A percentile compares a stretch with the other conserved stretches of the same genome.
phyloP scores from a whole-genome alignment of 2,888 invertebrate species.

The Metalampra italica region DNA sequence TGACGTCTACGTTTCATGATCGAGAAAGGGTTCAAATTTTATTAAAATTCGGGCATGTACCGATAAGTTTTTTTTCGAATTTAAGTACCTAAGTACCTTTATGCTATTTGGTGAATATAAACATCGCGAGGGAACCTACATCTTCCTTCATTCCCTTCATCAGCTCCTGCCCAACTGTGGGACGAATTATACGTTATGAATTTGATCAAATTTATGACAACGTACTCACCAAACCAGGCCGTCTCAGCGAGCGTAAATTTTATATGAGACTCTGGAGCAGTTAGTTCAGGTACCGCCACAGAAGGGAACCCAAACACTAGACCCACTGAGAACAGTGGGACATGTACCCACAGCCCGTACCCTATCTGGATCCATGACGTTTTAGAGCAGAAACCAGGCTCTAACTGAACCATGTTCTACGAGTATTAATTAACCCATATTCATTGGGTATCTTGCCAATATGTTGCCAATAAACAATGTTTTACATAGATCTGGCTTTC shows the following conservation, averaged over 20 bases:
- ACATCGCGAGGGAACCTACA: too few species aligned
- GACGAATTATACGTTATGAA: neutral
- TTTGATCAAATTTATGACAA: neutral
- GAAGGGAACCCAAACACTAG: slow-evolving; percentile 80
- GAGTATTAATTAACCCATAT: neutral
- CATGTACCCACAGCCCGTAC: slow-evolving; percentile 61
- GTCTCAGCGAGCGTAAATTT: slow-evolving; percentile 61
- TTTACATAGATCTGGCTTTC: too few species aligned
- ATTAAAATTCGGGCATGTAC: too few species aligned
- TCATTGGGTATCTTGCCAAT: too few species aligned
- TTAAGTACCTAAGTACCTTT: too few species aligned
- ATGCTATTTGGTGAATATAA: too few species aligned
- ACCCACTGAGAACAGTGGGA: slow-evolving; percentile 78
- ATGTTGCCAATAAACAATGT: too few species aligned
- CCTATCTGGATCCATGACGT: slow-evolving; percentile 46
- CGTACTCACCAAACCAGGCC: slow-evolving; percentile 79
- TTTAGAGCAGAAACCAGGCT: slow-evolving; percentile 41
- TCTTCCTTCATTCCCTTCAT: too few species aligned
- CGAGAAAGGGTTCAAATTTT: too few species aligned
- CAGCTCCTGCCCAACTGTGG: too few species aligned
- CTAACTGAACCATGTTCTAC: slow-evolving; percentile 15
- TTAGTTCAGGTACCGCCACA: slow-evolving; percentile 77
- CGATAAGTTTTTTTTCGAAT: too few species aligned
- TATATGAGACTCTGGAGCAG: slow-evolving; percentile 52
- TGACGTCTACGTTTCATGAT: too few species aligned